Percentiles rank a stretch among this genome's conserved stretches.
These are phyloP conservation scores for Diarsia dahlii DNA, from an alignment of 2,888 invertebrate genomes.

Conservation along the genomic window DNA sequence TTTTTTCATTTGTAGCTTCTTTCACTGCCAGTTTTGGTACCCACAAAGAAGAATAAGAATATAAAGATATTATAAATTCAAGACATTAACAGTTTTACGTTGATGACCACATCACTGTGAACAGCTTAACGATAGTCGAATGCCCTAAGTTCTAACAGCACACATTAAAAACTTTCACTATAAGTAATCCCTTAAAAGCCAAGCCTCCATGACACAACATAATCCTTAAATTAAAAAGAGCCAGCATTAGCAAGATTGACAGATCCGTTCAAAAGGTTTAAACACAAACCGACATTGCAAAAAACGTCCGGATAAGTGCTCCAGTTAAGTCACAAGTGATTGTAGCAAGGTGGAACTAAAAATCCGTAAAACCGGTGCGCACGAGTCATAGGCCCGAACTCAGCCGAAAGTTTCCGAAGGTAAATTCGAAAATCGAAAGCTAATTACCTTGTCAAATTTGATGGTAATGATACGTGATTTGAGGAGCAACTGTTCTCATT, in stretches of 20 bases:
- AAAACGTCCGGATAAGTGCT: conserved; percentile 74
- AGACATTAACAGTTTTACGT: conserved; percentile 3
- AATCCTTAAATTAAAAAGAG: conserved; percentile 70
- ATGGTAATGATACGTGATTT: conserved; percentile 65
- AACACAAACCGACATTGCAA: conserved; percentile 68
- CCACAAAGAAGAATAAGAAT: background rate
- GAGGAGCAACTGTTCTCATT: conserved; percentile 67
- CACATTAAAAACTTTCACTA: conserved; percentile 73
- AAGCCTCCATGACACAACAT: conserved; percentile 66
- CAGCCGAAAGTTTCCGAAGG: conserved; percentile 60
- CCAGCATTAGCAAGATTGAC: conserved; percentile 76
- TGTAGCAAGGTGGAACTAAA: conserved; percentile 72
- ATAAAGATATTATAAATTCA: background rate
- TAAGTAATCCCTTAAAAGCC: conserved; percentile 76
- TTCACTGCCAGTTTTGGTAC: background rate
- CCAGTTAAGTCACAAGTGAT: conserved; percentile 81
- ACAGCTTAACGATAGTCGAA: conserved; percentile 29
- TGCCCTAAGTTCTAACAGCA: conserved; percentile 54
- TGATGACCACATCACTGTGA: conserved; percentile 46
- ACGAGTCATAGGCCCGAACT: conserved; percentile 55
- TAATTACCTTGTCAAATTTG: conserved; percentile 70
- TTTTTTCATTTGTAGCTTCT: background rate
- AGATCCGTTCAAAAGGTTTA: conserved; percentile 71
- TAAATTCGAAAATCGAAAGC: conserved; percentile 70
- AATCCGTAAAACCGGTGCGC: conserved; percentile 73